A percentile compares a stretch with the other conserved stretches of the same genome.
Evolutionary conservation across 1,140 invertebrate species (phyloP).

Genomic region (Drosophila mojavensis): DNA sequence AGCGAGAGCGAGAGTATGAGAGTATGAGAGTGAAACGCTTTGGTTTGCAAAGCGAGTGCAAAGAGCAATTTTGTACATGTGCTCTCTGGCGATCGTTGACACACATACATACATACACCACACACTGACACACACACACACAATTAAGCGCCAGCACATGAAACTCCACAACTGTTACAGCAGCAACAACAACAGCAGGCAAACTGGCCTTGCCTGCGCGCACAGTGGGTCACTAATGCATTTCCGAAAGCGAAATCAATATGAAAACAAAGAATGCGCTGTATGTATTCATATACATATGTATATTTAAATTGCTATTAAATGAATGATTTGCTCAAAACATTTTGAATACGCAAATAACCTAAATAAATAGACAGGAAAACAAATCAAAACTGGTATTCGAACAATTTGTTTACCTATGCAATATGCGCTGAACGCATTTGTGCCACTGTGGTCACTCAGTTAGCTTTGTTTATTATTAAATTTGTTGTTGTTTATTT

Average conservation of each 20-base stretch:
- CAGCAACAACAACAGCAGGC: slow-evolving; percentile 22
- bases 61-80: neutral
- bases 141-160: slow-evolving; percentile 1
- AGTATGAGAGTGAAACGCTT: neutral
- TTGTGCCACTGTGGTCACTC: slow-evolving; percentile 32
- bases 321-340: neutral
- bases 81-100: slow-evolving; percentile 9
- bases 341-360: neutral
- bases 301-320: neutral
- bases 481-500: neutral
- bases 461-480: slow-evolving; percentile 32
- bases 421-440: neutral
- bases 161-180: slow-evolving; percentile 15
- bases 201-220: slow-evolving; percentile 34
- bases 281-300: too few species aligned
- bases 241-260: neutral
- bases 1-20: neutral
- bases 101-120: neutral
- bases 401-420: neutral
- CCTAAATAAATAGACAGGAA: neutral
- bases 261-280: neutral
- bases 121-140: neutral
- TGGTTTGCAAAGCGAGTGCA: neutral
- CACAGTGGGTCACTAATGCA: slow-evolving; percentile 56
- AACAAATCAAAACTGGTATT: neutral